Evolutionary conservation across 2,797 vertebrate species (phyloP), one percentile per base, ranked within the genome.

Genomic region (Euthynnus affinis): DNA sequence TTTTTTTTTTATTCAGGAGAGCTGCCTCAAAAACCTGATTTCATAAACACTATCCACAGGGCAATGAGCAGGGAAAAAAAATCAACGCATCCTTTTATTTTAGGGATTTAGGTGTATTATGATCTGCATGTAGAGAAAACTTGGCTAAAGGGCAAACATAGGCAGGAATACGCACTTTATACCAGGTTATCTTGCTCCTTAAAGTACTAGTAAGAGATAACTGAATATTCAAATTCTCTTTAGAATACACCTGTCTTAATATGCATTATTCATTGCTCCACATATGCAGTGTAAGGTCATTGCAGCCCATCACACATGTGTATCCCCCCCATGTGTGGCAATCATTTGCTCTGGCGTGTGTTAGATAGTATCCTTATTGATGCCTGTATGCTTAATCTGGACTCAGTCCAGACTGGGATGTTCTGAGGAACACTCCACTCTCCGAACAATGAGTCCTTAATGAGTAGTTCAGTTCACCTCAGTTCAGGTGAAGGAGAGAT

Each of bases 401-500:
- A 89, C 76, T 62, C 13, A 3, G 37, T 81, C 85, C 86, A 88
- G 80, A 60, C 49, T 23, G 40, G 62, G 80, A 78, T 89, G 87
- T 89, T 89, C 74, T 13, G 66, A 86, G 87, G 74, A 88, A 78
- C 67, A 72, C 76, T 84, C 81, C 75, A 66, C 78, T 86, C 74
- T 66, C 78, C 32, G 51, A 88, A 92, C 83, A 90, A 86, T 86
- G 70, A 80, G 83, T 82, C 85, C 91, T 88, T 91, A 91, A 93
- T 90, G 87, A 89, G 85, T 44, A 56, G 65, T 85, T 87, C 78
- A 82, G 84, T 84, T 91, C 80, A 85, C 82, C 79, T 81, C 84
- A 85, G 85, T 87, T 86, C 85, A 91, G 82, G 80, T 90, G 84
- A 89, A 87, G 85, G 71, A 91, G 88, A 89, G 86, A 81, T 88